Evolutionary conservation across 2,797 vertebrate species (phyloP), one percentile per base, ranked within the genome.

Genomic region (Neostethus bicornis): DNA sequence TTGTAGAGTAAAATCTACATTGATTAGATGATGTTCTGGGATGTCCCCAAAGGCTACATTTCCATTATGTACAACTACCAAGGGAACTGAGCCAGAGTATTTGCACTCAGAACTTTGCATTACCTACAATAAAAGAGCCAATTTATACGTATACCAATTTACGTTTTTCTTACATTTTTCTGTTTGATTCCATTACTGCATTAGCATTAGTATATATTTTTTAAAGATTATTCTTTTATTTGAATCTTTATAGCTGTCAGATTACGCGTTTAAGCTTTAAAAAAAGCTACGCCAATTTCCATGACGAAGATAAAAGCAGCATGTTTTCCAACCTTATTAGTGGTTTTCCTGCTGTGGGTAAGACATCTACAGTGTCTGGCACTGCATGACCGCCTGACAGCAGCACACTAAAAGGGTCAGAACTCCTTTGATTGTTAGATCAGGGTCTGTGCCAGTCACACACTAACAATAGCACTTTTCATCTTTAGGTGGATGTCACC

Each of bases 361-460:
- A 74, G 54, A 42, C 28, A 56, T 58, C 48, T 48, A 47, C 41
- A 47, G 35, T 20, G 19, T 57, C 10, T 8, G 4, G 12, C 5
- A 57, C 13, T 24, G n/a, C 59, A 24, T 42, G 25, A 61, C 34
- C 57, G 61, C 45, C 26, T 44, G 34, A 57, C 51, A 46, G 21
- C 12, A 47, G 29, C 45, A 34, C 14, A 38, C 17, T 20, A 17
- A 50, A 45, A 45, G 54, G 58, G 51, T 70, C 58, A 54, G 24
- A 32, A 26, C 39, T 49, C 31, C 29, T 50, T 29, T 51, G 48
- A 68, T 48, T 60, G 58, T 53, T 66, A 53, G 51, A 56, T 31
- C 38, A 28, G 11, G n/a, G 38, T 71, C 46, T 56, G 25, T 65
- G 42, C 16, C 26, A 16, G 28, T 20, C 56, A 49, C 49, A 44